Evolutionary conservation across 1,140 invertebrate genomes (phyloP), one percentile per base, ranked within the genome.

Genomic region (Sitobion miscanthi): DNA sequence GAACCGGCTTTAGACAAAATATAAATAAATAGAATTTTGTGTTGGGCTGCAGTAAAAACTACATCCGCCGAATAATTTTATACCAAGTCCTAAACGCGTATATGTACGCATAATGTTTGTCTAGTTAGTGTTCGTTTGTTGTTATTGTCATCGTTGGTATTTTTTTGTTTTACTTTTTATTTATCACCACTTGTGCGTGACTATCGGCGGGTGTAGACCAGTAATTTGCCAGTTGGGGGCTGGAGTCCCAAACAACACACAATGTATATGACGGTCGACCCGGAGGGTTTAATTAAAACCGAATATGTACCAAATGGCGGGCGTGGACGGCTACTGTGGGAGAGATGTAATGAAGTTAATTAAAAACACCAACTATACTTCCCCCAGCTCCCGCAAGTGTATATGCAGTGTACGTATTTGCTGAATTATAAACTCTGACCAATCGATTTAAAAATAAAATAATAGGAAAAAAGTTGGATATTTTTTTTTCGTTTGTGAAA

Each of bases 231-330:
- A 17, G 62, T 77, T n/a, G n/a, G 30, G n/a, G 83, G 38, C 21
- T 11, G 17, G 45, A 8, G 86, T n/a, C 30, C 30, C 20, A n/a
- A 87, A 87, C 30, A 21, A 52, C 47, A 54, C n/a, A 54, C 87
- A 21, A 9, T 35, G 35, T 52, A 57, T 52, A 57, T 42, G 30
- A 89, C 23, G 88, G 88, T 42, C 88, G 35, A 52, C 30, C n/a
- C 87, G 23, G 88, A 57, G 89, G 54, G 54, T 69, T 90, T 90
- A 90, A 90, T 90, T 90, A 90, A 90, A 90, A 62, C 54, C 38
- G 89, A 69, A 90, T 69, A 77, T 77, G 62, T 77, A 45, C 57
- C 89, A 25, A 89, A 57, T 38, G 21, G 49, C n/a, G 49, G 14
- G 45, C 2, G n/a, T 88, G 30, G 30, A n/a, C 86, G 85, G 83